These are phyloP conservation scores for Thumatha senex DNA, from an alignment of 2,888 invertebrate species.

Conservation along the genomic window DNA sequence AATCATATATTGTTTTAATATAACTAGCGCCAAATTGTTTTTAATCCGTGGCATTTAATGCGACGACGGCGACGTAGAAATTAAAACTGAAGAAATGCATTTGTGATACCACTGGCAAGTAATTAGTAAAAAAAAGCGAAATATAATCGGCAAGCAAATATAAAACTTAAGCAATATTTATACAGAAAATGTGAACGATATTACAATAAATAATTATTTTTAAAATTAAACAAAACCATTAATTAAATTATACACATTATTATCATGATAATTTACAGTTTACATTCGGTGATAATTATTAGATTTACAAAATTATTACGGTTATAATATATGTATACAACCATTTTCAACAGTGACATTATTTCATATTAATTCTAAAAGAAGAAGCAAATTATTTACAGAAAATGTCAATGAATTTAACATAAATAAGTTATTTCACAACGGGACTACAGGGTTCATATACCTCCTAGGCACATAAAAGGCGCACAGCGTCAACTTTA, in stretches of 20 bases:
- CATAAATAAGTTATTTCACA: neutral
- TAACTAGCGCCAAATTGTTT: too few relatives aligned
- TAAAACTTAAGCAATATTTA: constrained; percentile 54
- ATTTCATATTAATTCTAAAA: constrained; percentile 1
- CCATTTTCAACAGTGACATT: constrained; percentile 21
- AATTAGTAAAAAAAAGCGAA: constrained; percentile 48
- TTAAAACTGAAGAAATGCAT: constrained; percentile 9
- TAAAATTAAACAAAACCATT: constrained; percentile 49
- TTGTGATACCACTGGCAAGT: constrained; percentile 72
- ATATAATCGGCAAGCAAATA: constrained; percentile 64
- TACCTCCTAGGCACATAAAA: neutral
- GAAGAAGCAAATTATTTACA: constrained; percentile 9
- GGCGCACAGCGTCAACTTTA: neutral
- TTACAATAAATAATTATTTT: constrained; percentile 69
- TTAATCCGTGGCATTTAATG: too few relatives aligned
- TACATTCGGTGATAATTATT: constrained; percentile 45
- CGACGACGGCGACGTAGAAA: neutral
- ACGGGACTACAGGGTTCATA: too few relatives aligned
- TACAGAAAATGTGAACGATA: constrained; percentile 58
- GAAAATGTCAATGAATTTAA: constrained; percentile 1
- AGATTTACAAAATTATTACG: constrained; percentile 54
- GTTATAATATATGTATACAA: constrained; percentile 43
- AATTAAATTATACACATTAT: constrained; percentile 60
- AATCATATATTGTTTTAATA: too few relatives aligned
- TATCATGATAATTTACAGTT: constrained; percentile 51